A percentile compares a stretch with the other conserved stretches of the same genome.
phyloP scores from a whole-genome alignment of 2,113 vertebrate genomes.

The Corvus hawaiiensis region DNA sequence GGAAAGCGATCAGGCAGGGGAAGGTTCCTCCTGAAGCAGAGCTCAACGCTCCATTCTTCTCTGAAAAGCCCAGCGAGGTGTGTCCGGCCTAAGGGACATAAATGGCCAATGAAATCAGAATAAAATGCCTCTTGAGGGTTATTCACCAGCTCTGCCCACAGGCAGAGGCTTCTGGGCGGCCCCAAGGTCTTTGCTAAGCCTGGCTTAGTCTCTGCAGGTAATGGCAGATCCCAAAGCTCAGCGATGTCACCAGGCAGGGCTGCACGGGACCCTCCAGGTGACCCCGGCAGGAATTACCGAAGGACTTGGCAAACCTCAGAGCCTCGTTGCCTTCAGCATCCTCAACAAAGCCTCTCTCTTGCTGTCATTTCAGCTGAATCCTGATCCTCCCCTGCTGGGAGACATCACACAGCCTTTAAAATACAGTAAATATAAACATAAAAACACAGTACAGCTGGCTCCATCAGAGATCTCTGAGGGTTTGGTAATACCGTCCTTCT shows the following conservation, averaged over 20 bases:
- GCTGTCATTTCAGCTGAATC: not conserved
- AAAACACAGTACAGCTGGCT: not conserved
- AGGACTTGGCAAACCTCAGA: not conserved
- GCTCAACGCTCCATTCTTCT: not conserved
- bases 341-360: not conserved
- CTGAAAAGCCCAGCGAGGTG: not conserved
- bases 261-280: not conserved
- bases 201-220: not conserved
- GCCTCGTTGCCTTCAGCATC: not conserved
- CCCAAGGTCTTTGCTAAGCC: not conserved
- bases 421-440: accelerated
- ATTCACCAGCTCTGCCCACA: not conserved
- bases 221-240: not conserved
- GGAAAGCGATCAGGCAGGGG: not conserved
- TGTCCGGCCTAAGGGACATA: not conserved
- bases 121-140: not conserved
- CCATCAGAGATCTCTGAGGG: too few species aligned
- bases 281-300: not conserved
- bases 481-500: not conserved
- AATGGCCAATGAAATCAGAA: not conserved
- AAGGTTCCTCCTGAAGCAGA: not conserved
- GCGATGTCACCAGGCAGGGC: not conserved
- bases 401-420: not conserved
- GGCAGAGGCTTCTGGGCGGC: not conserved
- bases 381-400: not conserved